Base-by-base conservation (phyloP, 35 echinoderm and acorn worm species). In the Anneissia japonica region DNA sequence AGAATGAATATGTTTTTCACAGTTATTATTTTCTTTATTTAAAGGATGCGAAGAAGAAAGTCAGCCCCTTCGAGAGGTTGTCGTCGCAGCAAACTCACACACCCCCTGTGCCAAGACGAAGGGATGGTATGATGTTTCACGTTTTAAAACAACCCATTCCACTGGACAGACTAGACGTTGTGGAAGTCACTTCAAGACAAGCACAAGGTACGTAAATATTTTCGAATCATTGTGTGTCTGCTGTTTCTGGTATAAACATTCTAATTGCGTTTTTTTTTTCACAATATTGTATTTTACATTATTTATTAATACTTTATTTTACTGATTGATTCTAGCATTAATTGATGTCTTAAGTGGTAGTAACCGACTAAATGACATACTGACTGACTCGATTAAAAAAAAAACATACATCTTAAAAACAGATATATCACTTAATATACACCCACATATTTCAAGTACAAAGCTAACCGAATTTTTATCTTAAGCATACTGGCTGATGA, bases 101-200 rank as follows among this genome's bases (percentile, higher is more conserved):
- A 34, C 74, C 43, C 4, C 82, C 77, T 11, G 87, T 93, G 1
- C 87, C 91, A 0, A 40, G 82, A 29, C 76, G 73, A 33, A 93
- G 83, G 37, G 91, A 93, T 41, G 91, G 82, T 1, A 36, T 86
- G 26, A 39, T 38, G 1, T 93, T 89, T 78, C 30, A 75, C 0
- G 91, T 93, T 3, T 85, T 81, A 72, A 89, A 86, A 56, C 82
- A 88, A 32, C 91, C 82, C 4, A 72, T 93, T n/a, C 91, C 91
- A 1, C 46, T 93, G 0, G 91, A 93, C 39, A 73, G 91, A 72
- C 46, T 93, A 31, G 87, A 89, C 21, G 41, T 89, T 16, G 75
- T 93, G 0, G 91, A 93, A 14, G 37, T 93, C 13, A 87, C 89
- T 23, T 72, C 74, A 16, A 79, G 86, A 41, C 77, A 87, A 82